Evolutionary conservation across 2,888 invertebrate genomes (phyloP).

Genomic region (Drosophila peninsularis): DNA sequence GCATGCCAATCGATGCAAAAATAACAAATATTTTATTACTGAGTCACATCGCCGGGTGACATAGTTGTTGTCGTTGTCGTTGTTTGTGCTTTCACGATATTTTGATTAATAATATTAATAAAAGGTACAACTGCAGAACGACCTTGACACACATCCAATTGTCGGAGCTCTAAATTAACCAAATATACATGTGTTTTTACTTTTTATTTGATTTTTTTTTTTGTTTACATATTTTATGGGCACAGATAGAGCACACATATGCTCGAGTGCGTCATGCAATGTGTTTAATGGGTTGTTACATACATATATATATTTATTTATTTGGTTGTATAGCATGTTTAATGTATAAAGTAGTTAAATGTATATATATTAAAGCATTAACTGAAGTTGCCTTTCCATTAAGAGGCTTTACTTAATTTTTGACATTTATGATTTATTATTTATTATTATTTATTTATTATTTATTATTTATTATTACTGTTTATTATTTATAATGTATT

Average conservation of each 20-base stretch:
- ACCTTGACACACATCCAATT: slow-evolving; percentile 18
- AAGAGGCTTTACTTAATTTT: not conserved
- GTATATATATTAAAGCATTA: not conserved
- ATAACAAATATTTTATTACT: slow-evolving; percentile 34
- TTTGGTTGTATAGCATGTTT: not conserved
- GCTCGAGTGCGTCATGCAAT: not conserved
- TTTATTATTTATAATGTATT: no score
- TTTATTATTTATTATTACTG: no score
- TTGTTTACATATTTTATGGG: not conserved
- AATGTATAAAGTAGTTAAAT: not conserved
- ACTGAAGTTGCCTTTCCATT: not conserved
- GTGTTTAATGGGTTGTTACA: not conserved
- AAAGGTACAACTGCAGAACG: not conserved
- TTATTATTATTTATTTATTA: no score
- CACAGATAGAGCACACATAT: slow-evolving; percentile 10
- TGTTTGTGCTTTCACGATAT: slow-evolving; percentile 1
- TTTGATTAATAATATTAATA: slow-evolving; percentile 8
- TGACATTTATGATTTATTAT: no score
- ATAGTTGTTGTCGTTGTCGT: slow-evolving; percentile 1
- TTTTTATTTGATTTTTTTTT: not conserved
- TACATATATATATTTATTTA: not conserved
- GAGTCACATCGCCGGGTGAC: slow-evolving; percentile 4
- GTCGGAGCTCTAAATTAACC: slow-evolving; percentile 3
- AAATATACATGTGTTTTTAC: not conserved
- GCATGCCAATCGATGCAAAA: slow-evolving; percentile 35